Conservation (phyloP, 2,797 vertebrate species). For the Labroides dimidiatus region DNA sequence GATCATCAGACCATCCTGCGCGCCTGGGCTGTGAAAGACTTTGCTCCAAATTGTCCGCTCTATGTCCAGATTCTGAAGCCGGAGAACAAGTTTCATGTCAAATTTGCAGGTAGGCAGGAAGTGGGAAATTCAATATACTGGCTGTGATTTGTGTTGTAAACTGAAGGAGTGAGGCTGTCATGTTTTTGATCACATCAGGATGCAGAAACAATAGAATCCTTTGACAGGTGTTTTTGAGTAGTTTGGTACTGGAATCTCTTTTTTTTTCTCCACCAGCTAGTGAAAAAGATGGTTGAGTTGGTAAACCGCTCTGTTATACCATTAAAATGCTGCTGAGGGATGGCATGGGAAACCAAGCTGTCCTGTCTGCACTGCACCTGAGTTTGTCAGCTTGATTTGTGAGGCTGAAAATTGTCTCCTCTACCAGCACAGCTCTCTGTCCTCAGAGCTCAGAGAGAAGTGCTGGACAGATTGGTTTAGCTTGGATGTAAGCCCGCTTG, state of each 20-base stretch:
- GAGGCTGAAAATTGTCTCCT: conserved; percentile 30
- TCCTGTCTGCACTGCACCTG: conserved; percentile 18
- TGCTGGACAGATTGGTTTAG: conserved; percentile 58
- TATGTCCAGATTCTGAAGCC: conserved; percentile 90
- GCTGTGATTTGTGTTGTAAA: conserved; percentile 15
- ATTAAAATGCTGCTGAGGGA: background rate
- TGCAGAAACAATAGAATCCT: conserved; percentile 29
- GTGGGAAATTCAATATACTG: conserved; percentile 32
- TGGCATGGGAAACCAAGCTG: conserved; percentile 11
- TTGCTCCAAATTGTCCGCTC: conserved; percentile 88
- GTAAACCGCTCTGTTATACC: conserved; percentile 21
- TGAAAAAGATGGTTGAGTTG: background rate
- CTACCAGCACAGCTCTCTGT: conserved; percentile 24
- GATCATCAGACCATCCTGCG: conserved; percentile 90
- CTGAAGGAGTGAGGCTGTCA: conserved; percentile 12
- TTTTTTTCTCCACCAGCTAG: background rate
- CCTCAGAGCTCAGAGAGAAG: conserved; percentile 34
- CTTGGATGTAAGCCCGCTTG: conserved; percentile 53
- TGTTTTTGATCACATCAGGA: conserved; percentile 18
- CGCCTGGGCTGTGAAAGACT: conserved; percentile 90
- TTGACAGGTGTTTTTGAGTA: conserved; percentile 8
- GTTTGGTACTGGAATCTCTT: conserved; percentile 12
- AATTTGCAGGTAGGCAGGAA: conserved; percentile 87
- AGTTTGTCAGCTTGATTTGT: conserved; percentile 18
- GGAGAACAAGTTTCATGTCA: conserved; percentile 90